Conservation (phyloP, 2,797 vertebrate species). For the Enteromius unitaeniatus region DNA sequence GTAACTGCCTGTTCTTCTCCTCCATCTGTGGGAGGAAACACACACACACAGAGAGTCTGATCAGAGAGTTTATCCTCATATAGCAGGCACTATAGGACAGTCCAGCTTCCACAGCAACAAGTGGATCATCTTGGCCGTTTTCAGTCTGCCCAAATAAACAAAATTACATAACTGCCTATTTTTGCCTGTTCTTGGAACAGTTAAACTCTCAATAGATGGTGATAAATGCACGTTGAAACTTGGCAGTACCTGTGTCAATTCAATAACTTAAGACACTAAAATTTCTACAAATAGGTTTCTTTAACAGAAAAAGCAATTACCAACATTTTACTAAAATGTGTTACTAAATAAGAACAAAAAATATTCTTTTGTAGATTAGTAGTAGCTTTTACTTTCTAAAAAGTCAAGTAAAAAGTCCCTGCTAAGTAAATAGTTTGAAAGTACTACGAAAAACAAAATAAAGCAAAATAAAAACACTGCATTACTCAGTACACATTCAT, state of each 20-base stretch:
- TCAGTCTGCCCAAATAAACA: conserved; percentile 16
- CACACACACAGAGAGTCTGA: conserved; percentile 44
- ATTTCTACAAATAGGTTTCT: background rate
- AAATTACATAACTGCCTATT: conserved; percentile 22
- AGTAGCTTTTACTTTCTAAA: background rate
- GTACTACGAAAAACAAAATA: no score
- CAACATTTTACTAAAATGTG: background rate
- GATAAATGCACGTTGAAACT: background rate
- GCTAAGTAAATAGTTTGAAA: no score
- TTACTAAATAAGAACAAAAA: background rate
- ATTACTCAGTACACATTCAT: background rate
- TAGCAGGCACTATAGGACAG: conserved; percentile 4
- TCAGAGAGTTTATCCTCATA: conserved; percentile 13
- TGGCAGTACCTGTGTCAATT: background rate
- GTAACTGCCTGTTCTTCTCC: conserved; percentile 97
- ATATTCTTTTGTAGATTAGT: background rate
- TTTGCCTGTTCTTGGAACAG: conserved; percentile 5
- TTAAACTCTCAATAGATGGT: background rate
- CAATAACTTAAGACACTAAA: background rate
- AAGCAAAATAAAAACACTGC: no score
- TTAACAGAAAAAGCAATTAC: background rate
- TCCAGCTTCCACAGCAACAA: conserved; percentile 19
- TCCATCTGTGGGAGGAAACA: conserved; percentile 84
- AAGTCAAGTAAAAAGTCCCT: no score
- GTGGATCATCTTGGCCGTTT: background rate